phyloP scores from a whole-genome alignment of 2,797 vertebrate genomes.

The Pantherophis vulpinus region DNA sequence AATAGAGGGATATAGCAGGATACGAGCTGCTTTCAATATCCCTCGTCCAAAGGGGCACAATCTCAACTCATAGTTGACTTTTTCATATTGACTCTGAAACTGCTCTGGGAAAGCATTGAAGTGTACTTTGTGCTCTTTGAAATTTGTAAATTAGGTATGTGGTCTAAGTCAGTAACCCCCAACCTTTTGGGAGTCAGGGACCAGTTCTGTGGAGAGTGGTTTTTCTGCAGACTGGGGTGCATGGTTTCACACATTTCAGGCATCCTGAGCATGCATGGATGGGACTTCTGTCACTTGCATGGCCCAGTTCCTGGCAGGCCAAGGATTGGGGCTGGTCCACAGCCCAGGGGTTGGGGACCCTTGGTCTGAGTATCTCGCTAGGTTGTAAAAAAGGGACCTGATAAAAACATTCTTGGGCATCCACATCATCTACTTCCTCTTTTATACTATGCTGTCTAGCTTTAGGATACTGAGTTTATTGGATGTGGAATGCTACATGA shows the following conservation, averaged over 20 bases:
- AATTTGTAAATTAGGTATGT: not conserved
- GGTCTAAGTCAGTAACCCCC: not conserved
- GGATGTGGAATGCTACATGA: not conserved
- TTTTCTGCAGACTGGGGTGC: not conserved
- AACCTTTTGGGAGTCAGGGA: not conserved
- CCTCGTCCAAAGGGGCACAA: not conserved
- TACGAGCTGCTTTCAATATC: not conserved
- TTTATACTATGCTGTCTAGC: not conserved
- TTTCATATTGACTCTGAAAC: not conserved
- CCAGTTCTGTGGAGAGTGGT: fast-evolving
- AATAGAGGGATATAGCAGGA: not conserved
- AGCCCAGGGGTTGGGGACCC: not conserved
- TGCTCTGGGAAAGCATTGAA: not conserved
- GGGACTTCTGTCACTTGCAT: not conserved
- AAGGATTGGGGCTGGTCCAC: not conserved
- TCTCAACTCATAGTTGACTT: not conserved
- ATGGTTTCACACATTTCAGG: not conserved
- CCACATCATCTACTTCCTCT: not conserved
- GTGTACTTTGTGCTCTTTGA: not conserved
- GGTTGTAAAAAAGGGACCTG: not conserved
- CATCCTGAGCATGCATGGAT: not conserved
- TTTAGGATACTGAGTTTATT: not conserved
- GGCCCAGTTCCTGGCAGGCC: not conserved
- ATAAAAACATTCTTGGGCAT: not conserved
- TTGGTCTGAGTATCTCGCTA: not conserved